Percentiles rank a stretch among this genome's conserved stretches.
phyloP scores from a whole-genome alignment of 2,113 vertebrate species.

The Orthochromis malagaraziensis region DNA sequence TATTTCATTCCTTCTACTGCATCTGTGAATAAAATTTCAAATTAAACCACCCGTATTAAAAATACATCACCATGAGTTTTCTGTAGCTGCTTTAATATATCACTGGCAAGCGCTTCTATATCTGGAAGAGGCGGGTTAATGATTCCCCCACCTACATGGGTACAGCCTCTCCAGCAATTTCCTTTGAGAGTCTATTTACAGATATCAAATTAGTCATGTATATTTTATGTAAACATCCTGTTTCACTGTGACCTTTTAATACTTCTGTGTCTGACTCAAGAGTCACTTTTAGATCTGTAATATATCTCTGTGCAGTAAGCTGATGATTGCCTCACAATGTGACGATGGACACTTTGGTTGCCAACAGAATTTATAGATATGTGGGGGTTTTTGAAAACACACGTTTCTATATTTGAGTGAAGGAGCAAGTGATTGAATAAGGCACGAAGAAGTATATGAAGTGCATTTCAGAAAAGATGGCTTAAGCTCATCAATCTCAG shows the following conservation, averaged over 20 bases:
- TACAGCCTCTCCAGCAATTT: not conserved
- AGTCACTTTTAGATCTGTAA: not conserved
- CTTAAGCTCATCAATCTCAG: not conserved
- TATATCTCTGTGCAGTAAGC: not conserved
- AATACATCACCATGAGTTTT: not conserved
- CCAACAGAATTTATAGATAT: not conserved
- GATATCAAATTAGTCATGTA: constrained; percentile 8
- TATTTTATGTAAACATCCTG: not conserved
- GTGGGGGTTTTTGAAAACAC: fast-evolving
- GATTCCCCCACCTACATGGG: not conserved
- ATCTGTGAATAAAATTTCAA: not conserved
- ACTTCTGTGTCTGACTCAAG: not conserved
- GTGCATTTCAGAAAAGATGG: not conserved
- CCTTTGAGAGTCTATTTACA: not conserved
- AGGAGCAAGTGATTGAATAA: not conserved
- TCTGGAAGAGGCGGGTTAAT: not conserved
- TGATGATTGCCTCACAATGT: not conserved
- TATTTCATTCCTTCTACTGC: not conserved
- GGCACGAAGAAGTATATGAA: not conserved
- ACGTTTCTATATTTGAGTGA: not conserved
- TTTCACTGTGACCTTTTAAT: constrained; percentile 7
- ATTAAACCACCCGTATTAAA: not conserved
- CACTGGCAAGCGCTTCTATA: not conserved
- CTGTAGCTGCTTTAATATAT: not conserved
- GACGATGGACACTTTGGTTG: not conserved